Evolutionary conservation across 1,140 invertebrate genomes (phyloP), one percentile per base, ranked within the genome.

Genomic region (Wasmannia auropunctata): DNA sequence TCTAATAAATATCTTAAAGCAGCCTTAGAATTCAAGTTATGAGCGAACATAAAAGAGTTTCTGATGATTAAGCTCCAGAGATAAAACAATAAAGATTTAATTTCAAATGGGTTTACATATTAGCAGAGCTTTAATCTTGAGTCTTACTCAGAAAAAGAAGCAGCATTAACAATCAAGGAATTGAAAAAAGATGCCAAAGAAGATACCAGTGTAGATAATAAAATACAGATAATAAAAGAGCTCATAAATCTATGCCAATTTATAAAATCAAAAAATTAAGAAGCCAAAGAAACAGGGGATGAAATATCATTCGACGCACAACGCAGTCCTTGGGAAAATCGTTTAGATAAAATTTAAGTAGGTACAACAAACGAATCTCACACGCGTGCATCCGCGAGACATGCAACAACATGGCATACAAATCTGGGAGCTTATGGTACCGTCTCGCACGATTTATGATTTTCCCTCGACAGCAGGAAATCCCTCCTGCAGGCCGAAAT

Each of bases 371-470:
- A 16, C 31, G n/a, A 72, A 81, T 72, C 79, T 81, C 65, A 37
- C 65, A 37, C 49, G 54, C 37, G 37, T 22, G 28, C 49, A 14
- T 40, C 16, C 62, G 49, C 54, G 37, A 22, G 67, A 83, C 51
- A 40, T 31, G n/a, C 37, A 43, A 83, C 79, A 72, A 72, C 65
- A n/a, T 83, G n/a, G n/a, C 34, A 69, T 54, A 58, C 28, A 51
- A 83, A 83, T 83, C 67, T 60, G 25, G 28, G 51, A 60, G 67
- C 79, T 74, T 83, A 83, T 54, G 28, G 37, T 43, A 58, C 67
- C 8, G 28, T 83, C 67, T 60, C 79, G 67, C 51, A 83, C 67
- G 79, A 83, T 83, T 83, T 80, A 83, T 83, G 79, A 83, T 72
- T 83, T 83, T 74, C 37, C 14, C 67, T 58, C 67, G 67, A 72